These are phyloP conservation scores for Drosophila littoralis DNA, from an alignment of 1,140 invertebrate species.

Conservation along the genomic window DNA sequence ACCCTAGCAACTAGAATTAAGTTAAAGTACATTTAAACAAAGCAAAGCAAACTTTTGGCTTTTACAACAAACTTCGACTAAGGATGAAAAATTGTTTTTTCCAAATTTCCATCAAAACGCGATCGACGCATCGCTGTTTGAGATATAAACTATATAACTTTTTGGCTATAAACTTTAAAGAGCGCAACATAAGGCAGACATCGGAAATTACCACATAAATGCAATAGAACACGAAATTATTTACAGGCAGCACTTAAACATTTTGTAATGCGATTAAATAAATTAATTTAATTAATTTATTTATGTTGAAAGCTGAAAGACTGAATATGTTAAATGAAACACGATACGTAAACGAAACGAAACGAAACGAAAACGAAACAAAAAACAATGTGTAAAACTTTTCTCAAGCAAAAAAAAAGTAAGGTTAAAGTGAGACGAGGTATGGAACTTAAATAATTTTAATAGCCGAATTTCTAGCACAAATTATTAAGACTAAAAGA, in stretches of 20 bases:
- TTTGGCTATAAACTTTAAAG: slow-evolving; percentile 83
- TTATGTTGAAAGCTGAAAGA: slow-evolving; percentile 82
- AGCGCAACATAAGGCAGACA: slow-evolving; percentile 64
- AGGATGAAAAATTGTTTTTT: slow-evolving; percentile 69
- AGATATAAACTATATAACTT: slow-evolving; percentile 45
- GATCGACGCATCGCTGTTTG: slow-evolving; percentile 19
- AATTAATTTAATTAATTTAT: slow-evolving; percentile 84
- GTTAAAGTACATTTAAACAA: slow-evolving; percentile 64
- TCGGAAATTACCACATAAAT: slow-evolving; percentile 80
- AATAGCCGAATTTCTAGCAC: slow-evolving; percentile 83
- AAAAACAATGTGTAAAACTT: slow-evolving; percentile 58
- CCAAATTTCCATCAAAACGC: slow-evolving; percentile 64
- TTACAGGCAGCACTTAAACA: slow-evolving; percentile 71
- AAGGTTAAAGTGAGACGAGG: slow-evolving; percentile 35
- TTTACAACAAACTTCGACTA: slow-evolving; percentile 77
- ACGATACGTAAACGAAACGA: slow-evolving; percentile 11
- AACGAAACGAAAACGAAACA: slow-evolving; percentile 47
- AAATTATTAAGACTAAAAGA: slow-evolving; percentile 62
- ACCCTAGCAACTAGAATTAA: slow-evolving; percentile 61
- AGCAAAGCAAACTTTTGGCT: slow-evolving; percentile 76
- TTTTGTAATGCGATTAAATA: slow-evolving; percentile 78
- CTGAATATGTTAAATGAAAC: slow-evolving; percentile 81
- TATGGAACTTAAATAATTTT: slow-evolving; percentile 79
- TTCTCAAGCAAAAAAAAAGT: slow-evolving; percentile 57
- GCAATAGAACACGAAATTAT: slow-evolving; percentile 84